These are phyloP conservation scores for Melanostoma mellinum DNA, from an alignment of 2,888 invertebrate genomes.

Conservation along the genomic window DNA sequence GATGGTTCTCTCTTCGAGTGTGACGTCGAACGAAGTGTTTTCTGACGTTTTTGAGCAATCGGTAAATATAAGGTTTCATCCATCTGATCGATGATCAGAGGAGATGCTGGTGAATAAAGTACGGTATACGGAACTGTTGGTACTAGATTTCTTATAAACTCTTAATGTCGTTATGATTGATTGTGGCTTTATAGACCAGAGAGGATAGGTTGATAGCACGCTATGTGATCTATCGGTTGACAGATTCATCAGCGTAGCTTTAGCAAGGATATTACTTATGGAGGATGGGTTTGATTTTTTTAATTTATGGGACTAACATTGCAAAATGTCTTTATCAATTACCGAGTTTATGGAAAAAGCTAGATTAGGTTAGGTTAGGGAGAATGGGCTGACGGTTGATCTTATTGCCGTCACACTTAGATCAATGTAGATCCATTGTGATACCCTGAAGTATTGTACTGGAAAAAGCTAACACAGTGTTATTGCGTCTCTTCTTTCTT, in stretches of 20 bases:
- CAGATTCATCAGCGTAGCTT: not conserved
- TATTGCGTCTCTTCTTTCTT: slow-evolving; percentile 6
- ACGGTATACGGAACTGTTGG: not conserved
- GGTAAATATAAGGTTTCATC: no score
- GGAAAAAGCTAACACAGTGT: no score
- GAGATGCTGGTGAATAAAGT: no score
- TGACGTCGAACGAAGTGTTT: no score
- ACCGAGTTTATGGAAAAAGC: slow-evolving; percentile 4
- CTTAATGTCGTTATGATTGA: not conserved
- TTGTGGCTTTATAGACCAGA: not conserved
- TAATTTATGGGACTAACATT: not conserved
- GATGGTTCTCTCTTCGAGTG: no score
- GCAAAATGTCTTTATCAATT: not conserved
- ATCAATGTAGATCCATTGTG: no score
- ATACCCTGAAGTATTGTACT: no score
- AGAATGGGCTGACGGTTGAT: no score
- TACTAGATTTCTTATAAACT: not conserved
- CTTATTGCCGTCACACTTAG: no score
- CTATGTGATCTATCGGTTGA: not conserved
- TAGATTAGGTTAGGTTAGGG: not conserved
- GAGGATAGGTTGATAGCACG: not conserved
- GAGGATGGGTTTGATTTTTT: slow-evolving; percentile 6
- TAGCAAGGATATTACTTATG: not conserved
- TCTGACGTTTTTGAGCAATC: no score
- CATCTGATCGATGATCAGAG: no score